phyloP scores from a whole-genome alignment of 2,113 vertebrate genomes.

The Sigmodon hispidus region DNA sequence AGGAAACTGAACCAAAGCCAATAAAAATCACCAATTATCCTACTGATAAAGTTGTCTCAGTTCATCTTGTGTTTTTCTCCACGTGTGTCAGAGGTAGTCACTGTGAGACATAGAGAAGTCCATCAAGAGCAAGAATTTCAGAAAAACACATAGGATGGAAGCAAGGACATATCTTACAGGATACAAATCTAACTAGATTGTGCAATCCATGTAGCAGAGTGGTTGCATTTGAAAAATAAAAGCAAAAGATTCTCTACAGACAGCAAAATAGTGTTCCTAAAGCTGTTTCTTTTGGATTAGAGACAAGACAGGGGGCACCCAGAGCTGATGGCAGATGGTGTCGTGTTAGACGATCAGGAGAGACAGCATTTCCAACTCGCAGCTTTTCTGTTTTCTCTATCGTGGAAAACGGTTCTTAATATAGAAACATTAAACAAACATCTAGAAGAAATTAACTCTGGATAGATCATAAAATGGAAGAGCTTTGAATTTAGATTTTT shows the following conservation, averaged over 20 bases:
- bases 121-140: background rate
- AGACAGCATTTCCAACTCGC: slow-evolving; percentile 49
- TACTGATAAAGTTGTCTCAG: background rate
- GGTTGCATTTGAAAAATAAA: slow-evolving; percentile 48
- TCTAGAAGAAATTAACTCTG: slow-evolving; percentile 32
- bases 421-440: slow-evolving; percentile 63
- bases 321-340: slow-evolving; percentile 62
- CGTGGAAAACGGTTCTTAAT: slow-evolving; percentile 31
- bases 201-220: slow-evolving; percentile 16
- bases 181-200: background rate
- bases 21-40: slow-evolving; percentile 5
- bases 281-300: slow-evolving; percentile 71
- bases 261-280: slow-evolving; percentile 45
- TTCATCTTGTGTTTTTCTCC: slow-evolving; percentile 29
- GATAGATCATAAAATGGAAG: slow-evolving; percentile 1
- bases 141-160: background rate
- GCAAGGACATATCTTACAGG: background rate
- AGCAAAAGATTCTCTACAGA: slow-evolving; percentile 45
- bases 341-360: background rate
- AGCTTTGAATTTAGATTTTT: background rate
- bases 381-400: slow-evolving; percentile 67
- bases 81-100: background rate
- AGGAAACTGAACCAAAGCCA: background rate
- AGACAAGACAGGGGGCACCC: slow-evolving; percentile 20
- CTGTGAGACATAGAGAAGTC: background rate